Base-by-base conservation (phyloP, 2,113 vertebrate species). In the Quiscalus mexicanus region DNA sequence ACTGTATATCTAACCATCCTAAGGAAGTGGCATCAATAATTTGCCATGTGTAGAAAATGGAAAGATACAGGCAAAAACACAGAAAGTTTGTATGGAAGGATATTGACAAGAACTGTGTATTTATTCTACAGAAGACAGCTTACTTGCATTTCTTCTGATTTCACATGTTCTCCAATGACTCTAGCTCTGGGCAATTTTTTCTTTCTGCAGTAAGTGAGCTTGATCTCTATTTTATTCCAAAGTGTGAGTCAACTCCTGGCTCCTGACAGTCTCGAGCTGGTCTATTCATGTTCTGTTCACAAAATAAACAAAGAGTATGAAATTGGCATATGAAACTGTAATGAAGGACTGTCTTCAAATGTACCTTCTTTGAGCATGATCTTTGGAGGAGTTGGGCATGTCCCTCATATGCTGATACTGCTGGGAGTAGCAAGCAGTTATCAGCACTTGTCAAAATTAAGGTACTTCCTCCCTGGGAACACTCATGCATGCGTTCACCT, bases 141-240 rank as follows among this genome's bases (percentile, higher is more conserved):
- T 96, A 97, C 97, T 96, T 87, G 74, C 52, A 96, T 75, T 67
- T 96, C 95, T 65, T 84, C 27, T 28, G 67, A 55, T 31, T 84
- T 62, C 62, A 67, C 3, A 2, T 71, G 52, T 44, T 93, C 67
- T 45, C 12, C 28, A 53, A 59, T 62, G 49, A 2, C 8, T 37
- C 23, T 30, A 16, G 62, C 3, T 84, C 67, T 52, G 68, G 39
- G 74, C 35, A 94, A 9, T 37, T 42, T 84, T 90, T 86, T 71
- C 82, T 76, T 88, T 83, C 70, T 87, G 74, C 11, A 49, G 31
- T 52, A 73, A 19, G 24, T 73, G 25, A 77, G 81, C 75, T 78
- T 96, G 55, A 13, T 95, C 39, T 59, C 23, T 89, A 2, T 52
- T 78, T 33, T 70, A 39, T 56, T 95, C 84, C 62, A 94, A 91